These are phyloP conservation scores for Acanthococcus lagerstroemiae DNA, from an alignment of 2,888 invertebrate species.

Conservation along the genomic window DNA sequence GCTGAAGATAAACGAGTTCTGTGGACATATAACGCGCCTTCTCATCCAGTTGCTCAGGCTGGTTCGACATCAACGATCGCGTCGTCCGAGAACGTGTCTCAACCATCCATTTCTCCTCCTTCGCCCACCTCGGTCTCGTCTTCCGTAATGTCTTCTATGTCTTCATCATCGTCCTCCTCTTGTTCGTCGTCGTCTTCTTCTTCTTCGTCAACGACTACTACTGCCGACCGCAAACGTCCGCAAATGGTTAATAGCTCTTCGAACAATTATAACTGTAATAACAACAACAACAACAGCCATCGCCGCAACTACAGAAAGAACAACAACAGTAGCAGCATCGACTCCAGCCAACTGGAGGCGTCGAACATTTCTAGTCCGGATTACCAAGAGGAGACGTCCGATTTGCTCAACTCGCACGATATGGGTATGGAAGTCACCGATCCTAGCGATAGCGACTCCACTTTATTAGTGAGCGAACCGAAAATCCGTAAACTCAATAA, in stretches of 20 bases:
- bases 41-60: not conserved
- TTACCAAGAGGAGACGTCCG: constrained; percentile 79
- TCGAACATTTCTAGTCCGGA: constrained; percentile 84
- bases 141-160: constrained; percentile 72
- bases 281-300: not conserved
- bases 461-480: constrained; percentile 60
- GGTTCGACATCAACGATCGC: constrained; percentile 14
- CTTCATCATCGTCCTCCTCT: constrained; percentile 68
- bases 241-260: constrained; percentile 45
- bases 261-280: constrained; percentile 30
- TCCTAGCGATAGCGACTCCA: constrained; percentile 81
- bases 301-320: too few species aligned
- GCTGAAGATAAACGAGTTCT: constrained; percentile 73
- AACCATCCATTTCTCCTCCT: constrained; percentile 48
- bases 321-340: constrained; percentile 44
- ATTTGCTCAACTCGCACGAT: constrained; percentile 65
- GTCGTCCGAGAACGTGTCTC: constrained; percentile 31
- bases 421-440: constrained; percentile 76
- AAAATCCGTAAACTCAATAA: constrained; percentile 33
- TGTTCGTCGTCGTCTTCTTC: too few species aligned
- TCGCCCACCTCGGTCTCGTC: constrained; percentile 81
- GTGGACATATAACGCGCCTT: constrained; percentile 86
- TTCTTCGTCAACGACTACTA: constrained; percentile 58
- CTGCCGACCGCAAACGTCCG: constrained; percentile 42
- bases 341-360: constrained; percentile 73